A percentile compares a stretch with the other conserved stretches of the same genome.
Evolutionary conservation across 2,113 vertebrate species (phyloP).

Genomic region (Natator depressus): DNA sequence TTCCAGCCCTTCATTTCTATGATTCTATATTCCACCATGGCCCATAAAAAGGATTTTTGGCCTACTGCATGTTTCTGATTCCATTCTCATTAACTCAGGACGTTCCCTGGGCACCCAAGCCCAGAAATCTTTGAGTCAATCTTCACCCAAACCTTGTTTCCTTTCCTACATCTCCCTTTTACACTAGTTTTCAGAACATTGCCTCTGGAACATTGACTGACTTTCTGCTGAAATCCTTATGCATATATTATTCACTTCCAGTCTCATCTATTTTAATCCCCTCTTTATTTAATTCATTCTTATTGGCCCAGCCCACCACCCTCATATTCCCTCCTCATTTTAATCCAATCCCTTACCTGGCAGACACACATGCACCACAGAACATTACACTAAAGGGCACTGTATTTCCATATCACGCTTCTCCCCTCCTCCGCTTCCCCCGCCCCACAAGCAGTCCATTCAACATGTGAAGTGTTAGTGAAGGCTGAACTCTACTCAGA

Average conservation of each 20-base stretch:
- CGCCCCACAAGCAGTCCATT: not conserved
- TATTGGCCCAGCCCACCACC: not conserved
- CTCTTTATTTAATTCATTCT: not conserved
- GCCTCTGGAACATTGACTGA: not conserved
- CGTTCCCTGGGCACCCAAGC: not conserved
- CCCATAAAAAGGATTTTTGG: not conserved
- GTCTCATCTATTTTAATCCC: accelerated
- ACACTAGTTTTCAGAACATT: not conserved
- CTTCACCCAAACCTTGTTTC: conserved; percentile 42
- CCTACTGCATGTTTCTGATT: not conserved
- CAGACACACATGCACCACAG: accelerated
- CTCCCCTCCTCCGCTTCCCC: no score
- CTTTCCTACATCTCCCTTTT: conserved; percentile 52
- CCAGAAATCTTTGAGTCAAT: not conserved
- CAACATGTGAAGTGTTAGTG: not conserved
- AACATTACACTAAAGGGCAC: not conserved
- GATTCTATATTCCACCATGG: not conserved
- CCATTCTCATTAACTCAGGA: not conserved
- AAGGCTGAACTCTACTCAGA: not conserved
- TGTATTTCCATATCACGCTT: not conserved
- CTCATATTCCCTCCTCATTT: not conserved
- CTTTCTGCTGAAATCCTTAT: conserved; percentile 16
- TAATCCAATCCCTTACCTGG: not conserved
- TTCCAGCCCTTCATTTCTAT: not conserved
- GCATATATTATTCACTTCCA: not conserved